These are phyloP conservation scores for Scaptomyza montana DNA, from an alignment of 1,140 invertebrate genomes.

Conservation along the genomic window DNA sequence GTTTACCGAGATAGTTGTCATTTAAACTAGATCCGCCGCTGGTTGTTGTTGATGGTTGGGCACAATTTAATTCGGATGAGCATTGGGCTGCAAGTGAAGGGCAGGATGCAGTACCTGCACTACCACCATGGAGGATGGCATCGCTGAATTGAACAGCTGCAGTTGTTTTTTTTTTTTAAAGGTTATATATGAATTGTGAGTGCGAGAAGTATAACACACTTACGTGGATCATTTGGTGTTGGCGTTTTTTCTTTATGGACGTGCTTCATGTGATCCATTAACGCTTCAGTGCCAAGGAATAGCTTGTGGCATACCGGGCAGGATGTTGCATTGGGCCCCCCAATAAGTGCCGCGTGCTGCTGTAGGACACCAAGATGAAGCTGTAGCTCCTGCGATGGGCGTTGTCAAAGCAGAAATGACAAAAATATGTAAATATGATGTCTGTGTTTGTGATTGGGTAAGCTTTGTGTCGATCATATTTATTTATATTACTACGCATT, in stretches of 20 bases:
- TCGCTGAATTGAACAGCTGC: slow-evolving; percentile 55
- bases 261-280: slow-evolving; percentile 98
- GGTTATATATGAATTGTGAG: no score
- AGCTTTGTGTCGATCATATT: no score
- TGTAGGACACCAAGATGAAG: slow-evolving; percentile 94
- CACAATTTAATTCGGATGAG: slow-evolving; percentile 46
- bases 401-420: no score
- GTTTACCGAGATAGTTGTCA: slow-evolving; percentile 93
- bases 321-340: slow-evolving; percentile 94
- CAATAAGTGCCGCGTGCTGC: slow-evolving; percentile 95
- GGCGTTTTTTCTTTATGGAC: slow-evolving; percentile 93
- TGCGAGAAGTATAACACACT: slow-evolving; percentile 79
- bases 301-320: slow-evolving; percentile 97
- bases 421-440: no score
- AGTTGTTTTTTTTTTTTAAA: no score
- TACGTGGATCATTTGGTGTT: slow-evolving; percentile 94
- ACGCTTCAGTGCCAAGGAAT: slow-evolving; percentile 94
- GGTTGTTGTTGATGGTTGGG: slow-evolving; percentile 15
- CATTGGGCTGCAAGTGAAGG: slow-evolving; percentile 31
- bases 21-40: slow-evolving; percentile 59
- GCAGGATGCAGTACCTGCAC: slow-evolving; percentile 20
- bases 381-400: slow-evolving; percentile 88
- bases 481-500: no score
- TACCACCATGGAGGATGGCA: slow-evolving; percentile 19
- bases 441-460: no score